Evolutionary conservation across 2,888 invertebrate species (phyloP).

Genomic region (Temnothorax ravouxi): DNA sequence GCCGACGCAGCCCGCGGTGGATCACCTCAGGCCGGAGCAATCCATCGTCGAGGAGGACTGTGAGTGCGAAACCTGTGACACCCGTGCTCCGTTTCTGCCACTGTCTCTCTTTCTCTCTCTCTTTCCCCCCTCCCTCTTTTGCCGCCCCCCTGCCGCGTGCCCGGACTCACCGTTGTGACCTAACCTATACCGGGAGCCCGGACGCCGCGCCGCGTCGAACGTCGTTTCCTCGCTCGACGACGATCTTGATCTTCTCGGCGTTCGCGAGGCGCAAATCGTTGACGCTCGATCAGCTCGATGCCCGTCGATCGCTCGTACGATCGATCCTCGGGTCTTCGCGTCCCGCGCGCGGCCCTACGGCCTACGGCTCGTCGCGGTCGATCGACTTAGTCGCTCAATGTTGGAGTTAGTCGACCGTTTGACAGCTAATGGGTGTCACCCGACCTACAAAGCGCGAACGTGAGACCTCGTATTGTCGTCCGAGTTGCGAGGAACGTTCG

Average conservation of each 20-base stretch:
- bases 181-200: conserved; percentile 57
- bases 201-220: conserved; percentile 50
- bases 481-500: background rate
- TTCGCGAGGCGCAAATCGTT: background rate
- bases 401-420: conserved; percentile 63
- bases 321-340: conserved; percentile 40
- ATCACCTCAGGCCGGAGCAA: conserved; percentile 88
- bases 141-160: background rate
- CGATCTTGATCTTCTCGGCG: background rate
- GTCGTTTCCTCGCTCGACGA: conserved; percentile 20
- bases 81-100: background rate
- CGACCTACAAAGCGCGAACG: conserved; percentile 53
- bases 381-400: conserved; percentile 30
- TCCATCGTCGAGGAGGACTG: conserved; percentile 88
- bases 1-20: conserved; percentile 85
- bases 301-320: background rate
- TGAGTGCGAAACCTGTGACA: conserved; percentile 85
- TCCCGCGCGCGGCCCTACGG: background rate
- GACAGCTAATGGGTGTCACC: conserved; percentile 80
- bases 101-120: background rate
- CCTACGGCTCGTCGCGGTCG: background rate
- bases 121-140: background rate
- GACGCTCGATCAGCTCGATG: too few relatives aligned
- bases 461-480: conserved; percentile 18
- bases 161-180: background rate